A percentile compares a stretch with the other conserved stretches of the same genome.
These are phyloP conservation scores for Takifugu rubripes DNA, from an alignment of 2,797 vertebrate genomes.

Conservation along the genomic window DNA sequence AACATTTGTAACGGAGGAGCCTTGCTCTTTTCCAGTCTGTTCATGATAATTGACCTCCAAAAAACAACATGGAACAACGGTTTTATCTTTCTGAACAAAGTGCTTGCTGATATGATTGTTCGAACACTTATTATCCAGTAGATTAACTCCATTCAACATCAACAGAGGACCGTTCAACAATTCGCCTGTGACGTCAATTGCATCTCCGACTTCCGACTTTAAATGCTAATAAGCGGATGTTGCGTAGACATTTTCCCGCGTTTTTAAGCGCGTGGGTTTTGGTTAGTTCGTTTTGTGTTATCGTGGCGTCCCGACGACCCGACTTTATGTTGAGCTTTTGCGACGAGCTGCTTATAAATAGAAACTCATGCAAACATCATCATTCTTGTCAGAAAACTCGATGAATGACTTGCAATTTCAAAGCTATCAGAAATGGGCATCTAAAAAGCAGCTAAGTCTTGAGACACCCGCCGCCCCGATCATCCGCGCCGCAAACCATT, in stretches of 20 bases:
- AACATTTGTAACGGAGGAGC: too few species aligned
- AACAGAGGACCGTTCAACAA: neutral
- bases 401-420: accelerated
- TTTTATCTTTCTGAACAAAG: too few species aligned
- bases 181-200: neutral
- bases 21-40: too few species aligned
- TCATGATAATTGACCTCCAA: too few species aligned
- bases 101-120: too few species aligned
- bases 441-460: neutral
- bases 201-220: slow-evolving; percentile 10
- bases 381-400: accelerated
- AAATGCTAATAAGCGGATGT: slow-evolving; percentile 57
- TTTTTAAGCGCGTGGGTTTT: slow-evolving; percentile 43
- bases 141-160: neutral
- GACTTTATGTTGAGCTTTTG: neutral
- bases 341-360: too few species aligned
- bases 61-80: too few species aligned
- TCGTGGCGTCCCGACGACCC: neutral
- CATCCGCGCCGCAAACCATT: neutral
- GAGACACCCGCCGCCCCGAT: neutral
- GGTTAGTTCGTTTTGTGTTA: slow-evolving; percentile 38
- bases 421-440: too few species aligned
- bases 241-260: slow-evolving; percentile 69
- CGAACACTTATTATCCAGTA: neutral
- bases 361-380: neutral